phyloP scores from a whole-genome alignment of 2,888 invertebrate genomes.

The Scaptomyza polygonia region DNA sequence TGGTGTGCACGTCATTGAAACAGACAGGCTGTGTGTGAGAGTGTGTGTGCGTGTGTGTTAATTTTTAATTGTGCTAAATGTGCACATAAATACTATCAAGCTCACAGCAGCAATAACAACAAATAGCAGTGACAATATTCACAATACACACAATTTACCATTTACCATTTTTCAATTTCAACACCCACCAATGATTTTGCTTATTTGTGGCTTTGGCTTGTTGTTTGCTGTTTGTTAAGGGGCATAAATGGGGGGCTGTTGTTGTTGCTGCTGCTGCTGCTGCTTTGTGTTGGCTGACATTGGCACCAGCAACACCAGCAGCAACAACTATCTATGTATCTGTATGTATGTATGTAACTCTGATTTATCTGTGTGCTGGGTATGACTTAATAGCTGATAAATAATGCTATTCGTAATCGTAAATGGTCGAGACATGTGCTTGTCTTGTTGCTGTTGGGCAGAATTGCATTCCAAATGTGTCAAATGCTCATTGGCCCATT shows the following conservation, averaged over 20 bases:
- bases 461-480: slow-evolving; percentile 62
- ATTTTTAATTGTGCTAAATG: slow-evolving; percentile 80
- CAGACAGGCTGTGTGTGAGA: slow-evolving; percentile 12
- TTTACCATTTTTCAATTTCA: slow-evolving; percentile 74
- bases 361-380: slow-evolving; percentile 29
- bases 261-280: slow-evolving; percentile 48
- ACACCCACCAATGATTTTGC: slow-evolving; percentile 78
- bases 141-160: slow-evolving; percentile 54
- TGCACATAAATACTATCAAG: slow-evolving; percentile 70
- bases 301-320: slow-evolving; percentile 56
- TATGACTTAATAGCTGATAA: slow-evolving; percentile 78
- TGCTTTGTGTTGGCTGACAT: slow-evolving; percentile 67
- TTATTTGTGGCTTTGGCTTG: slow-evolving; percentile 56
- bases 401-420: slow-evolving; percentile 49
- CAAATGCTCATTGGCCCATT: slow-evolving; percentile 53
- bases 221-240: slow-evolving; percentile 15
- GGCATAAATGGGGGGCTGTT: slow-evolving; percentile 48
- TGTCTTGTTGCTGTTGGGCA: slow-evolving; percentile 10
- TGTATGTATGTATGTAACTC: slow-evolving; percentile 7
- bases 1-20: slow-evolving; percentile 50
- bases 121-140: slow-evolving; percentile 37
- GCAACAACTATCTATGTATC: slow-evolving; percentile 61
- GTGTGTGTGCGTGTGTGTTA: slow-evolving; percentile 48
- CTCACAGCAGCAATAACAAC: slow-evolving; percentile 26
- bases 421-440: slow-evolving; percentile 49